Evolutionary conservation across 1,140 invertebrate species (phyloP).

Genomic region (Cotesia glomerata): DNA sequence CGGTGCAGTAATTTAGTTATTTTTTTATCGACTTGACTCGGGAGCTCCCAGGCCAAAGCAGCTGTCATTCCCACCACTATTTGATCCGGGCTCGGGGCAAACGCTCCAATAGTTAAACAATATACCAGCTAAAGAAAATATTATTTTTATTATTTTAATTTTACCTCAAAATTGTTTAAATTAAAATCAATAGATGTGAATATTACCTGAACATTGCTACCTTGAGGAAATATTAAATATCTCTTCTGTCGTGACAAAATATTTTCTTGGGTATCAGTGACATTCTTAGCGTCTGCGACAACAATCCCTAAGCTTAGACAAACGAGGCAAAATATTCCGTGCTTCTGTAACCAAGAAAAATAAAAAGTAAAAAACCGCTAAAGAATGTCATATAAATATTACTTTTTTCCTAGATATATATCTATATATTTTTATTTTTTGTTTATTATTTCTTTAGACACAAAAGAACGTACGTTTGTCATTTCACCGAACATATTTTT

Average conservation of each 20-base stretch:
- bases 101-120: slow-evolving; percentile 59
- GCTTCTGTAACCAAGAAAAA: background rate
- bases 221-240: slow-evolving; percentile 57
- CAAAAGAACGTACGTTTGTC: slow-evolving; percentile 11
- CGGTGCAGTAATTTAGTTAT: slow-evolving; percentile 52
- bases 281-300: background rate
- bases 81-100: slow-evolving; percentile 46
- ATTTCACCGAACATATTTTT: slow-evolving; percentile 8
- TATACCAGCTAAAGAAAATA: slow-evolving; percentile 54
- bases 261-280: slow-evolving; percentile 21
- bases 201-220: slow-evolving; percentile 56
- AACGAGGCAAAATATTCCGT: slow-evolving; percentile 1
- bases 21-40: slow-evolving; percentile 54
- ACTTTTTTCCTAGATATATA: slow-evolving; percentile 1
- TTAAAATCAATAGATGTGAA: background rate
- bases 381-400: slow-evolving; percentile 5
- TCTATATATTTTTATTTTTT: background rate
- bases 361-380: background rate
- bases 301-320: slow-evolving; percentile 6
- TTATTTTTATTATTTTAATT: background rate
- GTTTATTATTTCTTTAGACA: background rate
- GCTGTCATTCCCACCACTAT: slow-evolving; percentile 59
- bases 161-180: background rate
- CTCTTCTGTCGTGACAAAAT: slow-evolving; percentile 52
- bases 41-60: slow-evolving; percentile 61